Base-by-base conservation (phyloP, 2,113 vertebrate genomes). In the Oceanodroma tethys region DNA sequence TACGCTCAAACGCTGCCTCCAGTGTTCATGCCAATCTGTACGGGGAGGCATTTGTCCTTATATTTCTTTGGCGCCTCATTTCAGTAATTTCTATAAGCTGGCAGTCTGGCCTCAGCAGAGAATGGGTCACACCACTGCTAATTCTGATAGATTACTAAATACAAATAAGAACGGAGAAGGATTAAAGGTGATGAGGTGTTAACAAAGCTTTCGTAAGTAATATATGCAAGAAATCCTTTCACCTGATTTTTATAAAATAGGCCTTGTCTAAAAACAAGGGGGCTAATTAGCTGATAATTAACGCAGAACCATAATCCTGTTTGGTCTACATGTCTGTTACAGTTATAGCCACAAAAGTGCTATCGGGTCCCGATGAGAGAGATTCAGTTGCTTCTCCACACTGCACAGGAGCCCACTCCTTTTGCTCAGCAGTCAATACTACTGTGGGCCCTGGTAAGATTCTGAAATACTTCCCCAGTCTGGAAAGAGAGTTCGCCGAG, bases 11-110 rank as follows among this genome's bases (percentile, higher is more conserved):
- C 70, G 78, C 87, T 87, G 95, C 95, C 85, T 92, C 68, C 68
- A 65, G 93, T 86, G 93, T 92, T 95, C 91, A 45, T 90, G 95
- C 94, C 93, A 94, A 96, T 96, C 86, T 87, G 94, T 95, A 93
- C 8, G 19, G 81, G 59, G 71, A 96, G 86, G 91, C 75, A 94
- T 94, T 89, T 95, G 90, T 94, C 95, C 82, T 90, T 91, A 80
- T 79, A 63, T 70, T 86, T 96, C 96, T 97, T 50, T 79, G 74
- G 86, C 27, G 27, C 90, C 88, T 88, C 18, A 3, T 92, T 81
- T 81, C 81, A 95, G 88, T 86, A 94, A 92, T 95, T 97, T 96
- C 90, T 95, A 63, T 97, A 96, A 96, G 62, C 60, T 97, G 89
- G 94, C 89, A 95, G 56, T 20, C 58, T 85, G 84, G 81, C 92